A percentile compares a stretch with the other conserved stretches of the same genome.
phyloP scores from a whole-genome alignment of 2,113 vertebrate genomes.

The Struthidea cinerea region DNA sequence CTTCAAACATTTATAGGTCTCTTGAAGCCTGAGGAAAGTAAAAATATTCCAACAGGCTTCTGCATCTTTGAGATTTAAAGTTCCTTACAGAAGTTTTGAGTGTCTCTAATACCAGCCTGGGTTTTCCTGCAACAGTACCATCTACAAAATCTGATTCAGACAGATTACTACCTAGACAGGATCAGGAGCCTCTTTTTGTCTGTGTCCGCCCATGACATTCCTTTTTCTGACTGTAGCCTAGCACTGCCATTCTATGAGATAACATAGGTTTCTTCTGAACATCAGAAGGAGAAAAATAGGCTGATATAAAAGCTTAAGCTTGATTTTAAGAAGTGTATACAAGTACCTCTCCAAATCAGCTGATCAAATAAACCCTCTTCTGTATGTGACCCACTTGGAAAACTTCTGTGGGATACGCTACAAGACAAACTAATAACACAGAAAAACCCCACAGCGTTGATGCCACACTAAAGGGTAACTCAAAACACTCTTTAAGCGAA shows the following conservation, averaged over 20 bases:
- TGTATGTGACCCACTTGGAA: not conserved
- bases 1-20: not conserved
- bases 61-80: not conserved
- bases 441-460: not conserved
- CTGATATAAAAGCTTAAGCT: not conserved
- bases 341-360: not conserved
- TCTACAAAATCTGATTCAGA: not conserved
- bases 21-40: not conserved
- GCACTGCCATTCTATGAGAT: not conserved
- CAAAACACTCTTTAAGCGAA: not conserved
- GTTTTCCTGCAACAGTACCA: not conserved
- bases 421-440: not conserved
- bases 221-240: not conserved
- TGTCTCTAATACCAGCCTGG: not conserved
- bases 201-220: not conserved
- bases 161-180: not conserved
- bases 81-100: not conserved
- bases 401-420: not conserved
- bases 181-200: not conserved
- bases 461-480: not conserved
- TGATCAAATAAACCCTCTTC: not conserved
- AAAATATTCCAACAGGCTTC: not conserved
- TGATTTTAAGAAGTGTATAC: not conserved
- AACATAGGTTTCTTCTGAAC: not conserved
- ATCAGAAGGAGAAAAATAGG: not conserved